Percentiles rank a stretch among this genome's conserved stretches.
Evolutionary conservation across 2,888 invertebrate species (phyloP).

Genomic region (Drosophila affinis): DNA sequence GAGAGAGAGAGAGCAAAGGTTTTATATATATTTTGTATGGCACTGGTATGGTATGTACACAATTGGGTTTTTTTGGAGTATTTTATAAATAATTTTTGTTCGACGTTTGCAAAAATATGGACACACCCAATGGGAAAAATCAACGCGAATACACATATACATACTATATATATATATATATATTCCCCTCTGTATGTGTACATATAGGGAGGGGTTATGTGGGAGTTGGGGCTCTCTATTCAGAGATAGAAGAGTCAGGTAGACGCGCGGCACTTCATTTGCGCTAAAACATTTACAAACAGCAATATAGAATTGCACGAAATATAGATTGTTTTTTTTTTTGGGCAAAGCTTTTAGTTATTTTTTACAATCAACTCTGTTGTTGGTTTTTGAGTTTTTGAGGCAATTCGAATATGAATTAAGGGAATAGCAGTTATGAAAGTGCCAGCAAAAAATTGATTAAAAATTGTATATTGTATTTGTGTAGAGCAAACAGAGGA

Average conservation of each 20-base stretch:
- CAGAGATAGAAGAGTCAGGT: neutral
- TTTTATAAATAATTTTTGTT: conserved; percentile 70
- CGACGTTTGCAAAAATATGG: conserved; percentile 46
- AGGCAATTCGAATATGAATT: neutral
- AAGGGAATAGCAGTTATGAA: neutral
- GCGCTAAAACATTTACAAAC: neutral
- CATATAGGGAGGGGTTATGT: neutral
- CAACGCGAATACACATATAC: conserved; percentile 4
- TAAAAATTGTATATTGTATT: neutral
- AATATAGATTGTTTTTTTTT: neutral
- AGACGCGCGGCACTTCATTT: neutral
- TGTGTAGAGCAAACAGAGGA: neutral
- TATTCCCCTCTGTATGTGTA: neutral
- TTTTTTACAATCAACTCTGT: neutral
- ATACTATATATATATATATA: too few species aligned
- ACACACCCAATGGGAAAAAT: conserved; percentile 58
- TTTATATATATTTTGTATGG: conserved; percentile 33
- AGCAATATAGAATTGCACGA: neutral
- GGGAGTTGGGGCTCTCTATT: neutral
- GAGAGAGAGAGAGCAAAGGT: conserved; percentile 28
- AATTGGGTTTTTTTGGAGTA: conserved; percentile 42
- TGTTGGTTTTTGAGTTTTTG: neutral
- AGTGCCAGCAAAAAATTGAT: neutral
- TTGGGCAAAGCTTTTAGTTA: neutral
- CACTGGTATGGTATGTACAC: conserved; percentile 30